Percentiles rank a stretch among this genome's conserved stretches.
phyloP scores from a whole-genome alignment of 2,888 invertebrate genomes.

The Macropis europaea region DNA sequence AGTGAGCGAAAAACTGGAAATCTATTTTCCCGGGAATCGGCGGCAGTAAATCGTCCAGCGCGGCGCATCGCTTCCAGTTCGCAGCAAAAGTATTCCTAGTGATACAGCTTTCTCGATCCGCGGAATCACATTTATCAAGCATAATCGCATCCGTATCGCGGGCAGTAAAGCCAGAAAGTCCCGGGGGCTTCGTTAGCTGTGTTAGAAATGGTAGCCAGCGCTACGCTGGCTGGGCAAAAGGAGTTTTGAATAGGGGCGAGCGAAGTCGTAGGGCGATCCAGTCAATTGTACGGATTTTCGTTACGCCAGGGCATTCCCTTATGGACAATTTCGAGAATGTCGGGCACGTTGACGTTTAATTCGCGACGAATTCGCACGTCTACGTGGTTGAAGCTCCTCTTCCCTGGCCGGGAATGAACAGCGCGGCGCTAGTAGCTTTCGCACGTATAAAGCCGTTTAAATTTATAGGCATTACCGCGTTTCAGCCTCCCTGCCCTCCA shows the following conservation, averaged over 20 bases:
- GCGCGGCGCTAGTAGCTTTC: slow-evolving; percentile 45
- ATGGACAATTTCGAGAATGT: slow-evolving; percentile 40
- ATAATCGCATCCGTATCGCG: slow-evolving; percentile 38
- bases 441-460: slow-evolving; percentile 59
- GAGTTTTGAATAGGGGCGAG: slow-evolving; percentile 35
- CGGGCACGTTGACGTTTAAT: slow-evolving; percentile 40
- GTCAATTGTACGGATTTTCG: slow-evolving; percentile 36
- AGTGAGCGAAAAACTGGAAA: background rate
- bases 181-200: slow-evolving; percentile 49
- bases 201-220: slow-evolving; percentile 41
- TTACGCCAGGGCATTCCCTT: background rate
- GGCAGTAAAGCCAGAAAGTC: slow-evolving; percentile 34
- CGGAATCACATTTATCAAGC: slow-evolving; percentile 27
- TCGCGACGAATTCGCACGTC: slow-evolving; percentile 30
- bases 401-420: background rate
- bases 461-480: slow-evolving; percentile 62
- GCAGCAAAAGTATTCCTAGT: background rate
- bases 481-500: slow-evolving; percentile 15
- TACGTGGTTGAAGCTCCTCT: background rate
- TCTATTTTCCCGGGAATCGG: background rate
- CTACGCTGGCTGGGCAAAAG: slow-evolving; percentile 37
- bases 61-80: background rate
- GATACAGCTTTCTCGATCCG: background rate
- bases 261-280: slow-evolving; percentile 26
- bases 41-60: background rate